Evolutionary conservation across 1,140 invertebrate species (phyloP).

Genomic region (Ostrea edulis): DNA sequence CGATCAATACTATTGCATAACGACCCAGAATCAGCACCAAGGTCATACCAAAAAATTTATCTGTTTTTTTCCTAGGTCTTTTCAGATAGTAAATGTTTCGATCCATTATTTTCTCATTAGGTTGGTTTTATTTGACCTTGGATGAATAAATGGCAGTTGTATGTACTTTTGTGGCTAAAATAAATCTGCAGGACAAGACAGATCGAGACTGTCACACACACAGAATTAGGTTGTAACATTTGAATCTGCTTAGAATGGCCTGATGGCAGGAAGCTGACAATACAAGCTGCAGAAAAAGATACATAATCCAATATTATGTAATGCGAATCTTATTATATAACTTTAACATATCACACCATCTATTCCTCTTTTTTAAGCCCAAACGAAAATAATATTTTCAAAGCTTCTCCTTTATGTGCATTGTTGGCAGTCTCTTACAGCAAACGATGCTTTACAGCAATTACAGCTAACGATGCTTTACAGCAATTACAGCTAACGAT

Average conservation of each 20-base stretch:
- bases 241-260: conserved; percentile 10
- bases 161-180: conserved; percentile 13
- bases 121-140: background rate
- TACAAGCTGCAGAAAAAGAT: background rate
- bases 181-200: background rate
- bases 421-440: background rate
- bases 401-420: background rate
- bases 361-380: background rate
- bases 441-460: background rate
- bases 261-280: conserved; percentile 15
- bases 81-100: conserved; percentile 28
- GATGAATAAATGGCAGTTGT: background rate
- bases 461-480: background rate
- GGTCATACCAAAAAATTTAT: conserved; percentile 20
- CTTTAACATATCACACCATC: conserved; percentile 5
- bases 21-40: background rate
- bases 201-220: background rate
- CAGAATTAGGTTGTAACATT: background rate
- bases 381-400: background rate
- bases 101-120: conserved; percentile 29
- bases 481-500: background rate
- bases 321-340: background rate
- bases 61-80: background rate
- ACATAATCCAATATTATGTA: background rate
- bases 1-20: conserved; percentile 35